Base-by-base conservation (phyloP, 1,140 invertebrate species). In the Eriocheir sinensis region DNA sequence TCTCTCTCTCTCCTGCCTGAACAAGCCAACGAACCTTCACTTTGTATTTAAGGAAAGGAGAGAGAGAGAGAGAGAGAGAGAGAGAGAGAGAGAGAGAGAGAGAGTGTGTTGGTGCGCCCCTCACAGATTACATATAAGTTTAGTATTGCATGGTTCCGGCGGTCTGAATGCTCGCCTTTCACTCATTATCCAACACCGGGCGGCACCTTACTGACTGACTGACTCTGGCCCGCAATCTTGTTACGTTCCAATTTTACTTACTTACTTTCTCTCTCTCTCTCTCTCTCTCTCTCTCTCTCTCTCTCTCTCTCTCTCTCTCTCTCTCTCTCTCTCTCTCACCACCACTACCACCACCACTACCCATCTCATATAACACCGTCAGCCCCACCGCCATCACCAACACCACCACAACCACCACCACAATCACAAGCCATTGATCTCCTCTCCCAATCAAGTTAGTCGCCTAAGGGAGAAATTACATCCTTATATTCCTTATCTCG, bases 271-370 rank as follows among this genome's bases (percentile, higher is more conserved):
- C 9, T 21, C 48, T 53, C 21, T 53, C 48, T n/a, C 12, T 72
- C n/a, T 72, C 60, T 72, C 60, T 83, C 81, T 30, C n/a, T 83
- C 9, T 83, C 8, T 12, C 81, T 83, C 81, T 83, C n/a, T 83
- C 81, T 83, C 81, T 12, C 81, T 83, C 85, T 38, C 85, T 38
- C 85, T 38, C 32, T 40, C 30, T 17, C 30, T 72, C 36, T 27
- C 44, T 38, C n/a, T 72, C 44, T 32, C n/a, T 30, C n/a, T 72
- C 15, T 72, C 15, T 34, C n/a, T 34, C 48, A 72, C 89, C 60
- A 44, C 6, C 89, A 91, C 44, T n/a, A n/a, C 21, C 41, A 48
- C 86, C 21, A 36, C 34, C 0, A 12, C 30, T 32, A 88, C 3
- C 34, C 17, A 34, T 36, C 85, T 86, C 34, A 32, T 48, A 15